Percentiles rank a stretch among this genome's conserved stretches.
phyloP scores from a whole-genome alignment of 2,113 vertebrate species.

The Trogon surrucura region DNA sequence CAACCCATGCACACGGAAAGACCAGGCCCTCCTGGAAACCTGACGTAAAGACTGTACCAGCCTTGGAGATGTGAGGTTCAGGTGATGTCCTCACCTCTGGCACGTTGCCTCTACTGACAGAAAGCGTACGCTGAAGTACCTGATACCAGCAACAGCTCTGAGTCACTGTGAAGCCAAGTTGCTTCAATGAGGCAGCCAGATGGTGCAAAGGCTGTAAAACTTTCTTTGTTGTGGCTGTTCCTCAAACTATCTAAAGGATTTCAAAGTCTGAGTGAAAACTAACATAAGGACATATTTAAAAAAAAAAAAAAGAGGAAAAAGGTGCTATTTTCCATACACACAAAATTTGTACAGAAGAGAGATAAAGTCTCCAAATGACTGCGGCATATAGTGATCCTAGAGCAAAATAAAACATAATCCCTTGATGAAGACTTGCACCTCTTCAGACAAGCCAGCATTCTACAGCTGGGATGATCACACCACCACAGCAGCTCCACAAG shows the following conservation, averaged over 20 bases:
- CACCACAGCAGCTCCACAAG: background rate
- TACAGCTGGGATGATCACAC: background rate
- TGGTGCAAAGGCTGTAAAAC: background rate
- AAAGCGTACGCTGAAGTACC: background rate
- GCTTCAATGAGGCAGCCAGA: background rate
- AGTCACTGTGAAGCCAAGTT: background rate
- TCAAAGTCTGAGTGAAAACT: background rate
- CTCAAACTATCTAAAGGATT: background rate
- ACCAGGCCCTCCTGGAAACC: background rate
- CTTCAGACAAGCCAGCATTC: background rate
- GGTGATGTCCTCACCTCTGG: background rate
- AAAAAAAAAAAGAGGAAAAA: background rate
- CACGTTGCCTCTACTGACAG: background rate
- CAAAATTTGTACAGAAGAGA: accelerated
- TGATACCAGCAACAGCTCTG: background rate
- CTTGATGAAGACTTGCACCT: background rate
- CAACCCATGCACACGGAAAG: background rate
- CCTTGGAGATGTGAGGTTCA: background rate
- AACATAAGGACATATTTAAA: background rate
- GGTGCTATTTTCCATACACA: accelerated
- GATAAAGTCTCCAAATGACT: background rate
- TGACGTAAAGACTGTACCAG: background rate
- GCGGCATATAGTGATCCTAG: background rate
- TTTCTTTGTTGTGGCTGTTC: background rate
- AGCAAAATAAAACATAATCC: background rate